Evolutionary conservation across 2,888 invertebrate species (phyloP).

Genomic region (Calliphora vomitoria): DNA sequence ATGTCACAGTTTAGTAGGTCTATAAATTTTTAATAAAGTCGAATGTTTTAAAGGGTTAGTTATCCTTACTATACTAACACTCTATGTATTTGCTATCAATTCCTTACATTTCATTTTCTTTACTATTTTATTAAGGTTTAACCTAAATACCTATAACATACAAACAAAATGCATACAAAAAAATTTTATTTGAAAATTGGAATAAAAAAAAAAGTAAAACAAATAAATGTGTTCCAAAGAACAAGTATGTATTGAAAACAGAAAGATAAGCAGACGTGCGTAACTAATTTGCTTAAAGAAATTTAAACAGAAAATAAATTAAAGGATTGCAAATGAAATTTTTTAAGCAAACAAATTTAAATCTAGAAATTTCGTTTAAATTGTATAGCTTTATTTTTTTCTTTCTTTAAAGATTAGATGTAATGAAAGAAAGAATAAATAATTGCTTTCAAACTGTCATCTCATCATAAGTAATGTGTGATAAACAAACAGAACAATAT

Average conservation of each 20-base stretch:
- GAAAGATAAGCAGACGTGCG: constrained; percentile 61
- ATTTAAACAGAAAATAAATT: constrained; percentile 27
- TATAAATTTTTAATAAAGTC: constrained; percentile 70
- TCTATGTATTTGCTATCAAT: not conserved
- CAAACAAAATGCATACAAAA: constrained; percentile 33
- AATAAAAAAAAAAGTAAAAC: not conserved
- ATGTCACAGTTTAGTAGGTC: constrained; percentile 67
- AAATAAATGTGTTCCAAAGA: constrained; percentile 42
- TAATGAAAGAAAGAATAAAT: constrained; percentile 1
- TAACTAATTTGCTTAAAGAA: constrained; percentile 56
- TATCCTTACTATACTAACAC: not conserved
- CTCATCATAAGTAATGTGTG: not conserved
- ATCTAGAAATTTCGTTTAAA: not conserved
- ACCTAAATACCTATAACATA: constrained; percentile 25
- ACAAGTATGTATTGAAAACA: constrained; percentile 45
- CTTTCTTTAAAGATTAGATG: not conserved
- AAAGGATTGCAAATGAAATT: not conserved
- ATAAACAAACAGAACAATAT: not conserved
- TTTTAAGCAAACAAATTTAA: not conserved
- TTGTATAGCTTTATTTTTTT: not conserved
- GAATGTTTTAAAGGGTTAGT: constrained; percentile 56
- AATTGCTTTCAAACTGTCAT: constrained; percentile 10
- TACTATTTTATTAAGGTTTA: constrained; percentile 59
- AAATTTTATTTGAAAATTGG: constrained; percentile 16
- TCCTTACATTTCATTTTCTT: constrained; percentile 3